Percentiles rank a stretch among this genome's conserved stretches.
Evolutionary conservation across 2,797 vertebrate genomes (phyloP).

Genomic region (Botia kubotai): DNA sequence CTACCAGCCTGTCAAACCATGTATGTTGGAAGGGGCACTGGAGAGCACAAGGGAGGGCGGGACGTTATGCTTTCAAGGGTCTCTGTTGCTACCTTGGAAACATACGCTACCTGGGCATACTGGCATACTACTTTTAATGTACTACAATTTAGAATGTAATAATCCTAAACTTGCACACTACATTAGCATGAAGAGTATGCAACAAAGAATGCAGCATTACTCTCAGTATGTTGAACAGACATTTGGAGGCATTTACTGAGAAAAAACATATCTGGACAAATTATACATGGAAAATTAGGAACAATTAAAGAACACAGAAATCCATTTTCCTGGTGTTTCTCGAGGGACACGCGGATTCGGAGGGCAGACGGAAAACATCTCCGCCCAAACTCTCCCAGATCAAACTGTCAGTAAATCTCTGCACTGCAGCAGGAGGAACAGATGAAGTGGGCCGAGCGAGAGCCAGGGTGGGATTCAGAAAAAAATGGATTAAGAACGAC

Average conservation of each 20-base stretch:
- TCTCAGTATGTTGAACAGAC: no score
- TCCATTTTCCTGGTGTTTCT: no score
- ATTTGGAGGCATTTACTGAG: no score
- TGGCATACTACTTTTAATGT: neutral
- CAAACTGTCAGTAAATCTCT: conserved; percentile 38
- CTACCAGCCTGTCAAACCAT: no score
- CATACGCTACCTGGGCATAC: no score
- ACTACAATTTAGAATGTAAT: neutral
- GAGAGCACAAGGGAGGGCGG: no score
- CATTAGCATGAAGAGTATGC: neutral
- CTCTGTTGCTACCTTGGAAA: no score
- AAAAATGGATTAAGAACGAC: conserved; percentile 28
- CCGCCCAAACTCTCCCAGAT: conserved; percentile 15
- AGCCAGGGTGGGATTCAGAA: conserved; percentile 47
- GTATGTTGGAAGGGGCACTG: no score
- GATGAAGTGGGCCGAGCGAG: conserved; percentile 39
- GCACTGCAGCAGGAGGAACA: conserved; percentile 52
- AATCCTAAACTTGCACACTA: neutral
- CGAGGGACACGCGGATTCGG: neutral
- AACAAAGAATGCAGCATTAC: neutral
- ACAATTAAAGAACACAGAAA: no score
- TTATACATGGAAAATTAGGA: no score
- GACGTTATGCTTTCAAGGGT: no score
- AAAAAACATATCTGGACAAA: no score
- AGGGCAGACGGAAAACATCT: neutral